phyloP scores from a whole-genome alignment of 2,888 invertebrate species.

The Ornithoptera priamus region DNA sequence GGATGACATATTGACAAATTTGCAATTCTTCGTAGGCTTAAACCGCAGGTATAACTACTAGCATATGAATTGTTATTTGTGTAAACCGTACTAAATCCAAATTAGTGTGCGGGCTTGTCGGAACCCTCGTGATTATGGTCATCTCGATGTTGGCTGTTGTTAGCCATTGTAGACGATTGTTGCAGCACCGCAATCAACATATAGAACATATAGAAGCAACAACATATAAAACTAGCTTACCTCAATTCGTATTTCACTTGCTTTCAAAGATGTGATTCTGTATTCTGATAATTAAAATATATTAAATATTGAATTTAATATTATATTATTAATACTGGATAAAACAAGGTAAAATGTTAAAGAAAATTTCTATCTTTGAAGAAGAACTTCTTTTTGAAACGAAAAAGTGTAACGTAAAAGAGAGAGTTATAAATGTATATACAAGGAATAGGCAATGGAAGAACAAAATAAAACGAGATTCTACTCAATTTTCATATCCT shows the following conservation, averaged over 20 bases:
- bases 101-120: neutral
- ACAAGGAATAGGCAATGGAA: too few species aligned
- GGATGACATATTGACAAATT: neutral
- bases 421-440: too few species aligned
- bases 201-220: too few species aligned
- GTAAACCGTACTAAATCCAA: neutral
- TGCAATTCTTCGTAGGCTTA: neutral
- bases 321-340: too few species aligned
- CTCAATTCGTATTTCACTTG: neutral
- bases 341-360: too few species aligned
- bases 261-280: neutral
- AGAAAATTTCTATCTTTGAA: too few species aligned
- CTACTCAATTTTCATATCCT: too few species aligned
- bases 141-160: slow-evolving; percentile 15
- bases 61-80: neutral
- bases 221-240: neutral
- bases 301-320: too few species aligned
- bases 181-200: slow-evolving; percentile 10
- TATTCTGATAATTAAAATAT: neutral
- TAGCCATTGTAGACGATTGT: slow-evolving; percentile 19
- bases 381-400: too few species aligned
- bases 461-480: too few species aligned
- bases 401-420: too few species aligned
- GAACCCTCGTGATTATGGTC: slow-evolving; percentile 11
- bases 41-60: neutral